Conservation (phyloP, 2,797 vertebrate genomes). For the Alauda arvensis region DNA sequence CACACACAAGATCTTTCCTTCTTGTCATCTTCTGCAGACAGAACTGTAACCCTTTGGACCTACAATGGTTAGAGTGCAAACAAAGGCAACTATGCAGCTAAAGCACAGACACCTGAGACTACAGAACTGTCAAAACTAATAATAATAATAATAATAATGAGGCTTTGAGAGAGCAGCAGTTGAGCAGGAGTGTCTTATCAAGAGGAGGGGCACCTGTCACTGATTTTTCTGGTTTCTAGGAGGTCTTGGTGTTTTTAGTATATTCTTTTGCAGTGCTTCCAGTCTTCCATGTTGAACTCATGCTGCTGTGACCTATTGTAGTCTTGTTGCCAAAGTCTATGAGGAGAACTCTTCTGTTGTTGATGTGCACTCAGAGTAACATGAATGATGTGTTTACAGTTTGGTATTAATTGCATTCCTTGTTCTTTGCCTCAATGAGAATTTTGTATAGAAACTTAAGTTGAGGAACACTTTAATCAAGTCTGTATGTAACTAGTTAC, state of each 20-base stretch:
- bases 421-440: conserved; percentile 65
- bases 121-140: conserved; percentile 35
- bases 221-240: conserved; percentile 57
- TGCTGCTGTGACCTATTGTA: conserved; percentile 74
- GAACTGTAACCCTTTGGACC: conserved; percentile 93
- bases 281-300: conserved; percentile 71
- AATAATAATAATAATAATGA: conserved; percentile 11
- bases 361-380: conserved; percentile 62
- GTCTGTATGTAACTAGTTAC: conserved; percentile 40
- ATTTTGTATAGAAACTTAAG: conserved; percentile 64
- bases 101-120: conserved; percentile 71
- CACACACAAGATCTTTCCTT: conserved; percentile 91
- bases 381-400: conserved; percentile 69
- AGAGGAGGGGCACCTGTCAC: conserved; percentile 47
- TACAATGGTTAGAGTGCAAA: conserved; percentile 71
- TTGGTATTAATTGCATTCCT: conserved; percentile 77
- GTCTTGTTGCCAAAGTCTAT: conserved; percentile 73
- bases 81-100: conserved; percentile 38
- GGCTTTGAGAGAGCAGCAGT: conserved; percentile 42
- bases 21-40: conserved; percentile 94
- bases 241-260: conserved; percentile 66
- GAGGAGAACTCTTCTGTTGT: conserved; percentile 60
- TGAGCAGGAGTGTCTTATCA: conserved; percentile 26
- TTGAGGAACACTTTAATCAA: conserved; percentile 55
- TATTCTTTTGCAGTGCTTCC: conserved; percentile 72